Base-by-base conservation (phyloP, 2,888 invertebrate genomes). In the Drosophila koepferae region DNA sequence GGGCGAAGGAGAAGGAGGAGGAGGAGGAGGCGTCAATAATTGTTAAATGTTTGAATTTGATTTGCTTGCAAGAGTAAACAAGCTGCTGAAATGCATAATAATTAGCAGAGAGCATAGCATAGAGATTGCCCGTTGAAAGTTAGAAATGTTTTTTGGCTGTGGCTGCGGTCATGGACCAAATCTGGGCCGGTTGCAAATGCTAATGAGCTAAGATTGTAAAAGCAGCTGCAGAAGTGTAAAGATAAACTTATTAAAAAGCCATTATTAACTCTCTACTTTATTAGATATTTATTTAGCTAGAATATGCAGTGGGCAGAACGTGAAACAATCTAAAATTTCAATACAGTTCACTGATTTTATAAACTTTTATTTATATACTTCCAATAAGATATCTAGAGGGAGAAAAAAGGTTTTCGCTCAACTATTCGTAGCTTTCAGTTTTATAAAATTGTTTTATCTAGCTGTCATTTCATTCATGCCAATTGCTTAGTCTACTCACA, bases 1-100 rank as follows among this genome's bases (percentile, higher is more conserved):
- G 18, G 23, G 3, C 2, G 3, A n/a, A 68, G 38, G 38, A 38
- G 38, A 0, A 82, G 82, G 82, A 20, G 23, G 23, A 23, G 3
- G n/a, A 68, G 38, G 38, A 38, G 38, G 2, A 82, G 82, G 82
- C 82, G 80, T 82, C 51, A 0, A 60, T 73, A 80, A 80, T 80
- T 43, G 69, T 59, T 74, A 74, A 74, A 38, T 65, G 69, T 72
- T 74, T 74, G 60, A 69, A 67, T 79, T 78, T 55, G 59, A 64
- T 81, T 68, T 63, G 66, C 46, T 28, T 20, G 54, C 56, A 48
- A 58, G 49, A 49, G 43, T 48, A 20, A 56, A 38, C 38, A 28
- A 66, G 56, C 49, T n/a, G 34, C 20, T 38, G 59, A 40, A 31
- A 63, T 55, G 59, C 46, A 41, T 74, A 60, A 53, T 41, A 41